These are phyloP conservation scores for Neodiprion lecontei DNA, from an alignment of 1,140 invertebrate genomes.

Conservation along the genomic window DNA sequence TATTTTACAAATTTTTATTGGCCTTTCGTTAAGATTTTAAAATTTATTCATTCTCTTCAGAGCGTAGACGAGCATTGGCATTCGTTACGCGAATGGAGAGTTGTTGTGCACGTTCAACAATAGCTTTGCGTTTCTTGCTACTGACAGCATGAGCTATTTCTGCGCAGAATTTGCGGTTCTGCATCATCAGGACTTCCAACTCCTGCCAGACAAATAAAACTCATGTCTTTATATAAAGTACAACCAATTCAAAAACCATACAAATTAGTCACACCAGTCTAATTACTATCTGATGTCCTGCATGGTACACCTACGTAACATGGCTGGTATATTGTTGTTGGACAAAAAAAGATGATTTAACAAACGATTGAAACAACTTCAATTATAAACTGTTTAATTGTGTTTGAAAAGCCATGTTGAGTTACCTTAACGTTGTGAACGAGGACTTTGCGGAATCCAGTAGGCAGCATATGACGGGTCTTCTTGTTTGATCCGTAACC, in stretches of 20 bases:
- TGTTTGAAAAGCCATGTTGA: slow-evolving; percentile 15
- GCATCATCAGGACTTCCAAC: slow-evolving; percentile 98
- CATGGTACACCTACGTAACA: too few relatives aligned
- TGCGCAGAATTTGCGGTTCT: slow-evolving; percentile 95
- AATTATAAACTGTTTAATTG: not conserved
- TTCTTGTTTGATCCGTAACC: slow-evolving; percentile 97
- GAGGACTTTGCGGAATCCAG: slow-evolving; percentile 95
- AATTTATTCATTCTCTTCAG: slow-evolving; percentile 97
- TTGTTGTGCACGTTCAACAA: slow-evolving; percentile 96
- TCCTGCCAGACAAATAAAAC: slow-evolving; percentile 73
- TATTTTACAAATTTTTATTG: slow-evolving; percentile 3
- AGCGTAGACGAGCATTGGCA: slow-evolving; percentile 92
- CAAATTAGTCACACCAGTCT: not conserved
- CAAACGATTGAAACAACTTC: too few relatives aligned
- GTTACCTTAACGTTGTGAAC: slow-evolving; percentile 85
- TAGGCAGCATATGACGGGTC: slow-evolving; percentile 95
- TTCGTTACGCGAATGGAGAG: slow-evolving; percentile 96
- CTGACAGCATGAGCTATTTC: slow-evolving; percentile 98
- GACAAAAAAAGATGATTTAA: too few relatives aligned
- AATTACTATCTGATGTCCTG: too few relatives aligned
- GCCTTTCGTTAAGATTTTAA: slow-evolving; percentile 29
- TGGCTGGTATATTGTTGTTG: too few relatives aligned
- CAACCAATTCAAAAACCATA: not conserved
- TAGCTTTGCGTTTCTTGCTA: slow-evolving; percentile 93
- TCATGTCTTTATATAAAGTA: too few relatives aligned